These are phyloP conservation scores for Halictus quadricinctus DNA, from an alignment of 2,888 invertebrate species.

Conservation along the genomic window DNA sequence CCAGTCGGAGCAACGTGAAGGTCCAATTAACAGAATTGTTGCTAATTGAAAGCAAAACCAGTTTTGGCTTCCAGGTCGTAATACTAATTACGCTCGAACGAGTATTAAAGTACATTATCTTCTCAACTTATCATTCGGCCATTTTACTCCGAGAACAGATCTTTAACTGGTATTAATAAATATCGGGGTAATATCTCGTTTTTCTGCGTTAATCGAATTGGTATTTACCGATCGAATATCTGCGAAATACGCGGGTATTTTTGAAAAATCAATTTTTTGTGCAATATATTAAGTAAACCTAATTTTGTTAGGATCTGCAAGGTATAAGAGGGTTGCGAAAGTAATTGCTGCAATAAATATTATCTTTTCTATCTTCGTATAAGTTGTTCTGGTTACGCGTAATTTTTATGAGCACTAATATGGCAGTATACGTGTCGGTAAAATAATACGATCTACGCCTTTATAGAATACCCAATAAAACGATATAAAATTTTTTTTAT, in stretches of 20 bases:
- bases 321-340: not conserved
- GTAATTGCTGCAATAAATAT: not conserved
- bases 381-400: not conserved
- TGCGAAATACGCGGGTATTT: not conserved
- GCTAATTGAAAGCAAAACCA: constrained; percentile 52
- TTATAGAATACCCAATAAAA: not conserved
- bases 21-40: constrained; percentile 39
- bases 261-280: not conserved
- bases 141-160: constrained; percentile 3
- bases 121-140: not conserved
- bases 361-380: not conserved
- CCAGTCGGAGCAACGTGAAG: constrained; percentile 27
- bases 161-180: constrained; percentile 15
- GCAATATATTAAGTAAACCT: not conserved
- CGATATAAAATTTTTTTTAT: not conserved
- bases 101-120: not conserved
- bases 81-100: constrained; percentile 26
- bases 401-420: not conserved
- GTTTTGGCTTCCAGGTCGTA: constrained; percentile 38
- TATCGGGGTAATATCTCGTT: not conserved
- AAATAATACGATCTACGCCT: no score
- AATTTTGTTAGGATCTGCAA: not conserved
- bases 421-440: not conserved
- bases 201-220: not conserved
- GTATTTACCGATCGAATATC: not conserved